Conservation (phyloP, 2,888 invertebrate genomes). For the Nymphalis c-album region DNA sequence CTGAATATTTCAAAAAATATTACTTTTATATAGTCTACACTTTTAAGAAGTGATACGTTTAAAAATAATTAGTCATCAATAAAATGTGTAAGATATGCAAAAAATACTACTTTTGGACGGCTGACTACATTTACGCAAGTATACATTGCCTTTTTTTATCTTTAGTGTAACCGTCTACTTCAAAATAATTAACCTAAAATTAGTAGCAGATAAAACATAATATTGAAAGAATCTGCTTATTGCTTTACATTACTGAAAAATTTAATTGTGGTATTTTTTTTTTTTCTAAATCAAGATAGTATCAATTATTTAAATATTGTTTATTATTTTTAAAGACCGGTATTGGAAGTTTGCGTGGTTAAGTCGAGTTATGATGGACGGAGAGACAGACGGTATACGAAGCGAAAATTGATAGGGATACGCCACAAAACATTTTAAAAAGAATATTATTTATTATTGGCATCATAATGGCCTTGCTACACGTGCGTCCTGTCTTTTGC, state of each 20-base stretch:
- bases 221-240: slow-evolving; percentile 1
- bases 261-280: neutral
- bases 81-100: slow-evolving; percentile 46
- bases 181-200: slow-evolving; percentile 23
- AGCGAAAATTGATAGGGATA: slow-evolving; percentile 35
- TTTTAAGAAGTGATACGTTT: slow-evolving; percentile 28
- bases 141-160: slow-evolving; percentile 55
- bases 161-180: slow-evolving; percentile 35
- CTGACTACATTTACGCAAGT: slow-evolving; percentile 58
- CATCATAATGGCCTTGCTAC: slow-evolving; percentile 2
- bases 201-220: slow-evolving; percentile 19
- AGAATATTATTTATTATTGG: slow-evolving; percentile 20
- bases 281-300: neutral
- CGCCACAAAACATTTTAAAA: slow-evolving; percentile 33
- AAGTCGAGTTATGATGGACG: slow-evolving; percentile 38
- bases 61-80: slow-evolving; percentile 18
- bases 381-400: slow-evolving; percentile 40
- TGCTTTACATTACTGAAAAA: slow-evolving; percentile 1
- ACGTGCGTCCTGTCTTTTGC: neutral
- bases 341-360: slow-evolving; percentile 24
- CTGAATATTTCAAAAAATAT: slow-evolving; percentile 36
- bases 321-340: slow-evolving; percentile 14
- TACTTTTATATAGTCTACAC: slow-evolving; percentile 32
- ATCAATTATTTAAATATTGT: neutral
- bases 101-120: slow-evolving; percentile 72